Base-by-base conservation (phyloP, 2,797 vertebrate genomes). In the Gobio occitaniae region DNA sequence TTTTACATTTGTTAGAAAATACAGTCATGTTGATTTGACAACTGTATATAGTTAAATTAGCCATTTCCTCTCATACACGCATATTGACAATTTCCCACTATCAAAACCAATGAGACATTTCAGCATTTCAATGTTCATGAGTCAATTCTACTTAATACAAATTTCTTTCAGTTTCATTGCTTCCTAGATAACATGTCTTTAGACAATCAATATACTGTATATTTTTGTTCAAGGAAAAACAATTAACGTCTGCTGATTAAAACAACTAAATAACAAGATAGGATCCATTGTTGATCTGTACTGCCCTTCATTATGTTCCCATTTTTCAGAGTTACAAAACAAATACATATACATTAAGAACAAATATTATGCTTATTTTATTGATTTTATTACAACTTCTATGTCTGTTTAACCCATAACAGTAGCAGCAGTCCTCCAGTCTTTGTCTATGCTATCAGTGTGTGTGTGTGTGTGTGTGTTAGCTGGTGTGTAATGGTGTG, bases 401-500 rank as follows among this genome's bases (percentile, higher is more conserved):
- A 16, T 13, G 16, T 68, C 41, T 70, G 21, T 72, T 56, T 86
- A 81, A 78, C 63, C 52, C 21, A n/a, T 52, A 25, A 63, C 9
- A 44, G 41, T 50, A 74, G n/a, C 12, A 44, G n/a, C 48, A 54
- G 48, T 44, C 25, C 2, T 63, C 25, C 12, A 16, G 36, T 74
- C 68, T 78, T 81, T 61, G 65, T 84, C 54, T 80, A 76, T 80
- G 78, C 54, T 41, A 47, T 54, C 38, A 21, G 47, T 71, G 36
- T 83, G 72, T 84, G 83, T 87, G 81, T 87, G 78, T 88, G 78
- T 87, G 78, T 87, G 80, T 88, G 78, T 48, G 75, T 83, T 80
- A 71, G 80, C 59, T 78, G 56, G 56, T 61, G 78, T 84, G 61
- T 80, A 74, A 65, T 71, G 25, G 76, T 50, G 54, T 81, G 68